A percentile compares a stretch with the other conserved stretches of the same genome.
Evolutionary conservation across 2,888 invertebrate genomes (phyloP).

Genomic region (Ormyrus thymus): DNA sequence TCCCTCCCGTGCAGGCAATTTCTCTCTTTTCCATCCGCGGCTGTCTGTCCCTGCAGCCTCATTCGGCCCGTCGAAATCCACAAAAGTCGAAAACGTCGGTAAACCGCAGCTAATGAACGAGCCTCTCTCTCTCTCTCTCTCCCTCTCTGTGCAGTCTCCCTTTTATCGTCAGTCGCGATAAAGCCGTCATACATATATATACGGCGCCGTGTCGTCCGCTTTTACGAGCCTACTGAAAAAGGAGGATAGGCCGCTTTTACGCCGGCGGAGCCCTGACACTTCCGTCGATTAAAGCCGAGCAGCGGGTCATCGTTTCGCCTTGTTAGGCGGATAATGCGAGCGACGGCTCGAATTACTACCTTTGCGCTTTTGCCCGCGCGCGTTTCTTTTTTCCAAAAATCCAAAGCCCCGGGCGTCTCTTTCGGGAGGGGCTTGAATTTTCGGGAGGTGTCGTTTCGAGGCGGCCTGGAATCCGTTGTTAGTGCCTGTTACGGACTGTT

Average conservation of each 20-base stretch:
- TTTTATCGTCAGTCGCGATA: slow-evolving; percentile 51
- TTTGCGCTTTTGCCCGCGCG: slow-evolving; percentile 1
- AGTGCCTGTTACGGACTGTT: not conserved
- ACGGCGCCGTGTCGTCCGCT: not conserved
- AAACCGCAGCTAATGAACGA: slow-evolving; percentile 64
- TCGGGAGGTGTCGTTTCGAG: not conserved
- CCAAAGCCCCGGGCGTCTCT: not conserved
- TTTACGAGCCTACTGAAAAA: slow-evolving; percentile 35
- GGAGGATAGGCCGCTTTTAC: slow-evolving; percentile 31
- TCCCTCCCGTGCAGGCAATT: not conserved
- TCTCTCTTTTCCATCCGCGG: not conserved
- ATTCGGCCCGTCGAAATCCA: slow-evolving; percentile 12
- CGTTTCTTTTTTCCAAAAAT: not conserved
- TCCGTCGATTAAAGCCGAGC: slow-evolving; percentile 45
- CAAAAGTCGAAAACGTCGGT: slow-evolving; percentile 55
- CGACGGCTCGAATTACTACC: slow-evolving; percentile 4
- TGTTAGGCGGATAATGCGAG: slow-evolving; percentile 42
- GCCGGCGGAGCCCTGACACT: slow-evolving; percentile 32
- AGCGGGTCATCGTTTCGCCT: slow-evolving; percentile 36
- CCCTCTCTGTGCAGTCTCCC: not conserved
- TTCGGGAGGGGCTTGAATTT: slow-evolving; percentile 9
- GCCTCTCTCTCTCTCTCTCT: slow-evolving; percentile 37
- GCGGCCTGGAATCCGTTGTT: not conserved
- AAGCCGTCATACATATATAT: slow-evolving; percentile 40
- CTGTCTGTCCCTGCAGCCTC: not conserved